phyloP scores from a whole-genome alignment of 1,140 invertebrate genomes.

The Sesamia nonagrioides region DNA sequence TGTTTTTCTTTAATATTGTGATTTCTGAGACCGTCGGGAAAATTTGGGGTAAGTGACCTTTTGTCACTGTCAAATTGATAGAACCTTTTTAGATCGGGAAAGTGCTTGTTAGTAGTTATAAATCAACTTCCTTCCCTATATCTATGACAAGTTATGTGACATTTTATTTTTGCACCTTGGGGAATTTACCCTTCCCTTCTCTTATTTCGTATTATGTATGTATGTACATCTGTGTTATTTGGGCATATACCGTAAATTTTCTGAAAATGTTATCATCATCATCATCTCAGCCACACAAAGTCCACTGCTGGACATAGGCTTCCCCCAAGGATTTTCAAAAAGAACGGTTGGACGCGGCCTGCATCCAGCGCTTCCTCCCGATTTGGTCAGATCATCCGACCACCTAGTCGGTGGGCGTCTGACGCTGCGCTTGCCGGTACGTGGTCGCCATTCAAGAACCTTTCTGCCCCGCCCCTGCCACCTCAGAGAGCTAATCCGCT shows the following conservation, averaged over 20 bases:
- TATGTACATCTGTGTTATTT: neutral
- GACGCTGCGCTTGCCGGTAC: too few species aligned
- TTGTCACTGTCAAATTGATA: conserved; percentile 14
- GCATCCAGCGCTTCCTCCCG: too few species aligned
- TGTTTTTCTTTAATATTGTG: conserved; percentile 7
- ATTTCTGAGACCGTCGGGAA: neutral
- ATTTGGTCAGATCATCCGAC: too few species aligned
- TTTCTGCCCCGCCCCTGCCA: too few species aligned
- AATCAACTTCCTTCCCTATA: conserved; percentile 16
- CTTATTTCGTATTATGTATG: neutral
- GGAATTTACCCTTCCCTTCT: neutral
- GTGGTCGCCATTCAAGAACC: too few species aligned
- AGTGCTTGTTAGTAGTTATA: conserved; percentile 11
- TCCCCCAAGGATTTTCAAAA: too few species aligned
- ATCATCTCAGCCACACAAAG: too few species aligned
- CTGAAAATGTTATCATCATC: neutral
- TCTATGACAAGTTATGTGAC: neutral
- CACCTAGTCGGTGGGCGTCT: too few species aligned
- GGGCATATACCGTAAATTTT: neutral
- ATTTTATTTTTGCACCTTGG: neutral
- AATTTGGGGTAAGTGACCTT: conserved; percentile 19
- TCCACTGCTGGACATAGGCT: too few species aligned
- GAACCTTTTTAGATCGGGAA: conserved; percentile 5
- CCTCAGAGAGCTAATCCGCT: too few species aligned
- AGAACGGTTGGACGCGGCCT: too few species aligned